These are phyloP conservation scores for Papilio helenus DNA, from an alignment of 1,140 invertebrate species.

Conservation along the genomic window DNA sequence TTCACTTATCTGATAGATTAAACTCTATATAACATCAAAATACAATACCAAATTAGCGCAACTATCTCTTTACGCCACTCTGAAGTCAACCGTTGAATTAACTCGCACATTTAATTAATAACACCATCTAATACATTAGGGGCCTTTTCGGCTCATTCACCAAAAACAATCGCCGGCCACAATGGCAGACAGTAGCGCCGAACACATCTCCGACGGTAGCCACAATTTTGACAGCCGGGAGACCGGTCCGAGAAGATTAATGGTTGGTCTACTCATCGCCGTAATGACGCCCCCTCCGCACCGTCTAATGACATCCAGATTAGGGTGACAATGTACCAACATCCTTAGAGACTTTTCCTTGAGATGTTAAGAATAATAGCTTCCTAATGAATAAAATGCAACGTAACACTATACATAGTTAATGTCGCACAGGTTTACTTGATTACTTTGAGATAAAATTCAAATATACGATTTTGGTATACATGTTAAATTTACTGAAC, in stretches of 20 bases:
- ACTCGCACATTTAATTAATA: constrained; percentile 34
- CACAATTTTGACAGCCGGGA: constrained; percentile 79
- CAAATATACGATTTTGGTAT: not conserved
- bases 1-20: too few relatives aligned
- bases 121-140: constrained; percentile 33
- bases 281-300: constrained; percentile 78
- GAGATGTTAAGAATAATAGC: not conserved
- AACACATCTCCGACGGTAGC: constrained; percentile 70
- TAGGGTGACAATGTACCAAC: constrained; percentile 56
- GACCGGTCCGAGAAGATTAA: constrained; percentile 79
- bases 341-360: constrained; percentile 30
- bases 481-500: not conserved
- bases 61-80: constrained; percentile 30
- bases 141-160: constrained; percentile 33
- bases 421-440: not conserved
- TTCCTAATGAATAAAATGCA: not conserved
- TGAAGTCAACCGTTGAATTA: constrained; percentile 36
- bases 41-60: not conserved
- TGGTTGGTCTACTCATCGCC: constrained; percentile 77
- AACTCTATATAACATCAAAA: not conserved
- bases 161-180: constrained; percentile 39
- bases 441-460: not conserved
- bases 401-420: not conserved
- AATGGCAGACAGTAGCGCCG: constrained; percentile 39
- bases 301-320: constrained; percentile 77